Evolutionary conservation across 1,140 invertebrate species (phyloP).

Genomic region (Leptopilina clavipes): DNA sequence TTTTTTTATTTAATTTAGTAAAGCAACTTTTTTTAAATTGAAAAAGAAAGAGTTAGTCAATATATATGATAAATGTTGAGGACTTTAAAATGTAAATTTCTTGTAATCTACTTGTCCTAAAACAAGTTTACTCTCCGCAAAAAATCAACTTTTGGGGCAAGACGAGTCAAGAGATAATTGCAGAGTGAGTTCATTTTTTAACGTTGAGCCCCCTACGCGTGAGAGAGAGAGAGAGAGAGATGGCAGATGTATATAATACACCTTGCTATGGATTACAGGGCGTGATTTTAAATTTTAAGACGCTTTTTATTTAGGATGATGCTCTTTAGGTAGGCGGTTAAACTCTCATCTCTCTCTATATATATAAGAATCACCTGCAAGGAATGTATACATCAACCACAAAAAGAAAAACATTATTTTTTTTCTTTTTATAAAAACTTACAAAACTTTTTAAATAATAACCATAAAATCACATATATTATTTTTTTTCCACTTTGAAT

Average conservation of each 20-base stretch:
- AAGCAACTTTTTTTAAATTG: too few species aligned
- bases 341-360: too few species aligned
- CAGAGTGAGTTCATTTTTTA: background rate
- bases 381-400: background rate
- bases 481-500: too few species aligned
- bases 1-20: too few species aligned
- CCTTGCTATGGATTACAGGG: conserved; percentile 24
- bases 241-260: background rate
- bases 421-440: too few species aligned
- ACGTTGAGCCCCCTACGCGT: background rate
- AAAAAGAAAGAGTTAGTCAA: too few species aligned
- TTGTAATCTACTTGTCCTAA: background rate
- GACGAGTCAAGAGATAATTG: conserved; percentile 28
- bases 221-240: too few species aligned
- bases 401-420: background rate
- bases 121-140: conserved; percentile 5
- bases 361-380: background rate
- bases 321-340: background rate
- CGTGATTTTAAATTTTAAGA: conserved; percentile 22
- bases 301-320: conserved; percentile 29
- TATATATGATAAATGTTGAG: background rate
- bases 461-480: too few species aligned
- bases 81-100: background rate
- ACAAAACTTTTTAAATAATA: too few species aligned
- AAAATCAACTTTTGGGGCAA: background rate